Evolutionary conservation across 2,113 vertebrate genomes (phyloP).

Genomic region (Emydura subglobosa): DNA sequence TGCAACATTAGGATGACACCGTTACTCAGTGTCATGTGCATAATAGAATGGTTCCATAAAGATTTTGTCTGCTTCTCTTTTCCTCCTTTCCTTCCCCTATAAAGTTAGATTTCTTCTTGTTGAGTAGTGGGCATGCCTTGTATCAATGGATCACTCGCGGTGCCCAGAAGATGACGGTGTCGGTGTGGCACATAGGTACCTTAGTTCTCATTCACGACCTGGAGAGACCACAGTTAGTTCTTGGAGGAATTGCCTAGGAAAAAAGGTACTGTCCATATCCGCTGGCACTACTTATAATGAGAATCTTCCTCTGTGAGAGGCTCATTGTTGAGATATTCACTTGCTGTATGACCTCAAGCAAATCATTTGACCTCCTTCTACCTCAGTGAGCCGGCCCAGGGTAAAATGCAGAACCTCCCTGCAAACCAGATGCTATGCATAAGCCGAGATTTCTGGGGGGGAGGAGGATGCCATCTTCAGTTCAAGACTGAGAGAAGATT

Average conservation of each 20-base stretch:
- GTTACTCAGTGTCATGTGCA: neutral
- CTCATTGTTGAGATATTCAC: neutral
- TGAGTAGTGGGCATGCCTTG: neutral
- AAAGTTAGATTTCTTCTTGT: neutral
- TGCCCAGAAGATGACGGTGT: neutral
- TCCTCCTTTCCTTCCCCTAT: neutral
- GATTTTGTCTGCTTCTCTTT: neutral
- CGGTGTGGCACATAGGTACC: neutral
- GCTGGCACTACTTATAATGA: neutral
- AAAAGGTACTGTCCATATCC: neutral
- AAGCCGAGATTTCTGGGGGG: neutral
- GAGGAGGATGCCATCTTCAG: neutral
- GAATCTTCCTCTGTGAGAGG: neutral
- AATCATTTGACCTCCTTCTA: neutral
- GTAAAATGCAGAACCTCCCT: neutral
- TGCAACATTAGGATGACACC: neutral
- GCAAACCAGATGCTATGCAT: no score
- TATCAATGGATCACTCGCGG: neutral
- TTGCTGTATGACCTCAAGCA: neutral
- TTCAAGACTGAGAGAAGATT: neutral
- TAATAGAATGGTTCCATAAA: accelerated
- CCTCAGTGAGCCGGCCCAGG: neutral
- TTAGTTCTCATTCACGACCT: neutral
- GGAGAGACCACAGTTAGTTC: neutral
- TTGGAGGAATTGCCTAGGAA: neutral